Evolutionary conservation across 2,797 vertebrate species (phyloP), one percentile per base, ranked within the genome.

Genomic region (Trachurus trachurus): DNA sequence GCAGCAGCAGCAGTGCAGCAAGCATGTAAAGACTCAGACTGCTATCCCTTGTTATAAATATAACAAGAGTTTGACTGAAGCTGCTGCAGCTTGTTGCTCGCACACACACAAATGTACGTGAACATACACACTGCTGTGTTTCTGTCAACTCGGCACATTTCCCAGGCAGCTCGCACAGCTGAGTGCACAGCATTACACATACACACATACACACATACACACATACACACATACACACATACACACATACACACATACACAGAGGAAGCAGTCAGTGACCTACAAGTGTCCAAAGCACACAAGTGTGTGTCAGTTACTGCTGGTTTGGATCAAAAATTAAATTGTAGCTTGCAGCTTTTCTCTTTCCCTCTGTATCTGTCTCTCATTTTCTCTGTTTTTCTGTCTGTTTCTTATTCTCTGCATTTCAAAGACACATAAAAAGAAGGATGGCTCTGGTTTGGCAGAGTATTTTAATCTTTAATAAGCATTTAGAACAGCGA

Each of bases 91-190:
- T 92, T 92, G 90, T 93, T 93, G 89, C 85, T 13, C 47, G n/a
- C 47, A 58, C 39, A 52, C 22, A 58, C 58, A 63, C 63, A 74
- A 68, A 82, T 34, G 60, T 60, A 74, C 71, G 76, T 61, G 16
- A 47, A 76, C 66, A 76, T 59, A 83, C 83, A 66, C 71, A 74
- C 68, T 78, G 75, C 84, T 81, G 81, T 80, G 80, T 93, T 93
- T 93, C 90, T 96, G 95, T 94, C 92, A 92, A 95, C 84, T 95
- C 91, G 84, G 94, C 95, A 96, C 89, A 94, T 95, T 95, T 93
- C 90, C 89, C 87, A 85, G 90, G 87, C 86, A 85, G 88, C 89
- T 83, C 87, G 88, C 87, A 91, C 90, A 90, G 89, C 87, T 89
- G 90, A 93, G 89, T 92, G 92, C 88, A 90, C 87, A 83, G 68